Percentiles rank a stretch among this genome's conserved stretches.
These are phyloP conservation scores for Amphipyra berbera DNA, from an alignment of 2,888 invertebrate species.

Conservation along the genomic window DNA sequence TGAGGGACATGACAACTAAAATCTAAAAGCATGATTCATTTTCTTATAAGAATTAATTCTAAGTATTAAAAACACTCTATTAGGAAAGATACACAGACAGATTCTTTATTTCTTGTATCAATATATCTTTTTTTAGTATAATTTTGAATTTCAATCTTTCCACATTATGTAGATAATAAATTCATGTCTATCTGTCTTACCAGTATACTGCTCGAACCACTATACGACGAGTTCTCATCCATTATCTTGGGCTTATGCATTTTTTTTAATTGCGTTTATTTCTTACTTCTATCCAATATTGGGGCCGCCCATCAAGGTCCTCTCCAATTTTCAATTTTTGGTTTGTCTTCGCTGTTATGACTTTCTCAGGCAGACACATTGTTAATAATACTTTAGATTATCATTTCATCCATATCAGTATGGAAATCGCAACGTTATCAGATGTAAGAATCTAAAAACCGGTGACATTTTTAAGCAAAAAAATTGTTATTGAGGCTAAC, in stretches of 20 bases:
- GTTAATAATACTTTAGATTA: slow-evolving; percentile 34
- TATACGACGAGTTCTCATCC: background rate
- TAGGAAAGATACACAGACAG: too few relatives aligned
- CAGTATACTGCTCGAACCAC: too few relatives aligned
- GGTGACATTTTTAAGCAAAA: slow-evolving; percentile 48
- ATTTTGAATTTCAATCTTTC: too few relatives aligned
- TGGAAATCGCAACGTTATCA: slow-evolving; percentile 32
- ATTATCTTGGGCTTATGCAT: background rate
- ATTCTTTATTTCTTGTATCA: too few relatives aligned
- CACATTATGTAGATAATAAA: too few relatives aligned
- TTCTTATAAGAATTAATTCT: background rate
- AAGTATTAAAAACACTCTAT: background rate
- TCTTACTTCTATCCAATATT: background rate
- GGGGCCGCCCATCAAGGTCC: too few relatives aligned
- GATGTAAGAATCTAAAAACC: slow-evolving; percentile 31
- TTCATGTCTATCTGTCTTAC: too few relatives aligned
- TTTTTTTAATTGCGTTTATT: background rate
- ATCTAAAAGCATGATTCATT: too few relatives aligned
- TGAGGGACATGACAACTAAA: too few relatives aligned
- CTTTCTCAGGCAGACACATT: slow-evolving; percentile 35
- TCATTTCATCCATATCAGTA: slow-evolving; percentile 34
- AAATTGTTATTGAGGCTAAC: slow-evolving; percentile 47
- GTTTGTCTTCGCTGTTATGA: slow-evolving; percentile 6
- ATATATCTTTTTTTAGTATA: too few relatives aligned
- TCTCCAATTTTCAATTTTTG: too few relatives aligned